Conservation (phyloP, 2,888 invertebrate species). For the Gymnoscelis rufifasciata region DNA sequence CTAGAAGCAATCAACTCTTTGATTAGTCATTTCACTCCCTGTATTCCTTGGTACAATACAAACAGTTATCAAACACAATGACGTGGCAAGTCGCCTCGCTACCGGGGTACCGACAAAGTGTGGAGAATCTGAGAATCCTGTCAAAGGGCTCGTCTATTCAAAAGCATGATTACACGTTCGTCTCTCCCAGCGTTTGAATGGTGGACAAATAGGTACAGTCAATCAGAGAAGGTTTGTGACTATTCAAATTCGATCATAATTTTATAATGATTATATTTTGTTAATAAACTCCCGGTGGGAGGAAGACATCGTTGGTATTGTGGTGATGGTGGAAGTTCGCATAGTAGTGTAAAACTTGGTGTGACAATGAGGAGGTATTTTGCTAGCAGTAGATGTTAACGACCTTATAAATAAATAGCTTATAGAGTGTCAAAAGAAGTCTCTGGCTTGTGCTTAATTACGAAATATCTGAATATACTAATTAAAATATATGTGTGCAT, state of each 20-base stretch:
- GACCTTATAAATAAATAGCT: no score
- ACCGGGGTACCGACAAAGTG: conserved; percentile 56
- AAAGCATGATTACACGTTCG: conserved; percentile 59
- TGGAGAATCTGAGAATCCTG: conserved; percentile 57
- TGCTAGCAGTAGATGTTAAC: no score
- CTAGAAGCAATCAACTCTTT: conserved; percentile 51
- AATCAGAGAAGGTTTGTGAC: conserved; percentile 6
- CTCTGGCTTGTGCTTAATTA: no score
- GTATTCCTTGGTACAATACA: conserved; percentile 59
- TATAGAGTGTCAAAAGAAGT: no score
- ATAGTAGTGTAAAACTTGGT: no score
- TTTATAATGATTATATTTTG: no score
- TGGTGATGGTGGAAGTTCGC: no score
- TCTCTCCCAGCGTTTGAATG: not conserved
- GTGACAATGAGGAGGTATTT: no score
- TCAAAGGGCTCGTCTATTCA: conserved; percentile 64
- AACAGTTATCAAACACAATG: conserved; percentile 71
- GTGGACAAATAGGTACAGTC: conserved; percentile 8
- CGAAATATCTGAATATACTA: no score
- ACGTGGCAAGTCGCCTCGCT: conserved; percentile 52
- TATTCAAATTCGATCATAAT: not conserved
- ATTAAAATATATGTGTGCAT: no score
- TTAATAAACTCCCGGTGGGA: no score
- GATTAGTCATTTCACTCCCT: conserved; percentile 72
- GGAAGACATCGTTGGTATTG: no score